A percentile compares a stretch with the other conserved stretches of the same genome.
These are phyloP conservation scores for Drosophila paulistorum DNA, from an alignment of 1,140 invertebrate genomes.

Conservation along the genomic window DNA sequence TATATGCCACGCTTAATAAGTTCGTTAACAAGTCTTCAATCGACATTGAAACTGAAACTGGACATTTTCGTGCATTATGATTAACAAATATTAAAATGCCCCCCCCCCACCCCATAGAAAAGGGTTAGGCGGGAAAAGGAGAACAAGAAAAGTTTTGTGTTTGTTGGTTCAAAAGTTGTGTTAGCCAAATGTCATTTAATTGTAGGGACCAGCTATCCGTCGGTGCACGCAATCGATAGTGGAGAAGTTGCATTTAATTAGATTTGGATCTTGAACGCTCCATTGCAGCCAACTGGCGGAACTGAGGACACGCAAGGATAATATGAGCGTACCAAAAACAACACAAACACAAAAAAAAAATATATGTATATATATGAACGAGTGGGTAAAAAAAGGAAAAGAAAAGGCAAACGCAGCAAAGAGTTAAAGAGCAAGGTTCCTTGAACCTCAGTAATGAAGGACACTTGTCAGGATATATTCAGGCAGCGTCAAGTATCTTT, in stretches of 20 bases:
- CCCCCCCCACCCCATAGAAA: conserved; percentile 6
- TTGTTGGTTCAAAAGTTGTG: not conserved
- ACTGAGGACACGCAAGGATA: conserved; percentile 42
- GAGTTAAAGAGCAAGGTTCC: conserved; percentile 41
- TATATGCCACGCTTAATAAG: conserved; percentile 62
- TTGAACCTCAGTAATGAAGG: conserved; percentile 55
- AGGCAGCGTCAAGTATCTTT: conserved; percentile 71
- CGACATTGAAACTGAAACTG: conserved; percentile 13
- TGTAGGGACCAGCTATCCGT: conserved; percentile 9
- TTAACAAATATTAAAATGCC: conserved; percentile 45
- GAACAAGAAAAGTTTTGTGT: too few relatives aligned
- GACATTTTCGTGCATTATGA: conserved; percentile 30
- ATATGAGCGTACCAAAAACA: conserved; percentile 4
- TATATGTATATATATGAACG: not conserved
- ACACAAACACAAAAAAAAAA: conserved; percentile 1
- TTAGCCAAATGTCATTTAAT: conserved; percentile 11
- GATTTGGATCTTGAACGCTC: conserved; percentile 56
- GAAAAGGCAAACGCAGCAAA: conserved; percentile 11
- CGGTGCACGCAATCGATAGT: conserved; percentile 42
- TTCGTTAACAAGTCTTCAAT: conserved; percentile 71
- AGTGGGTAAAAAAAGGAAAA: too few relatives aligned
- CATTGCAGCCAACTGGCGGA: conserved; percentile 60
- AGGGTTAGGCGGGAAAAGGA: conserved; percentile 6
- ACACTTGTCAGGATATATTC: conserved; percentile 53
- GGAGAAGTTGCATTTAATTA: conserved; percentile 70